Conservation (phyloP, 2,888 invertebrate species). For the Cactoblastis cactorum region DNA sequence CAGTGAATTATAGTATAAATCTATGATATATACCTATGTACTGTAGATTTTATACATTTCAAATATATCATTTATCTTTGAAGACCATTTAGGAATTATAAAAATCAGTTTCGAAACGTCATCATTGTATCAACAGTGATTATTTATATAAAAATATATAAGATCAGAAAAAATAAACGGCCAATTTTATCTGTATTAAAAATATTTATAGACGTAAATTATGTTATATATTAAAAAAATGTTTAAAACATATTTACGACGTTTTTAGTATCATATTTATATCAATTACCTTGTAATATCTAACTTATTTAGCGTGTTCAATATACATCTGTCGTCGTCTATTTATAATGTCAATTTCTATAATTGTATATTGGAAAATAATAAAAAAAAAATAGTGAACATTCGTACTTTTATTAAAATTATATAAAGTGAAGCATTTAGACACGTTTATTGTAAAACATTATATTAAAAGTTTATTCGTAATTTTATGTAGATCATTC, state of each 20-base stretch:
- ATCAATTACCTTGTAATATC: constrained; percentile 5
- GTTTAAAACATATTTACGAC: background rate
- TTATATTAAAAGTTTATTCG: constrained; percentile 17
- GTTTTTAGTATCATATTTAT: constrained; percentile 12
- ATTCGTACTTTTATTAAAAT: constrained; percentile 36
- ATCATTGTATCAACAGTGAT: constrained; percentile 1
- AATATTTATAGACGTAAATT: constrained; percentile 3
- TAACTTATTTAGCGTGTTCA: constrained; percentile 31
- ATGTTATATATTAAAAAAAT: background rate
- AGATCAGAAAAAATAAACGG: constrained; percentile 2
- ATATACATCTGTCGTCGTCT: constrained; percentile 25
- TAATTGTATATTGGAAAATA: constrained; percentile 18
- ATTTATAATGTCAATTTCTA: constrained; percentile 34
- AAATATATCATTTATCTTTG: constrained; percentile 12
- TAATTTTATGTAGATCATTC: background rate
- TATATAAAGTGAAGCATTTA: constrained; percentile 24
- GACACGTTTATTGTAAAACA: constrained; percentile 26
- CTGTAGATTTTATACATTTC: constrained; percentile 41
- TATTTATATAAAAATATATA: constrained; percentile 4
- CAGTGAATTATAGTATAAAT: constrained; percentile 28
- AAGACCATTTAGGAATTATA: constrained; percentile 5
- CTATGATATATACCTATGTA: constrained; percentile 30
- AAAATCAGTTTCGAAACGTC: background rate
- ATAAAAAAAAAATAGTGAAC: constrained; percentile 34
- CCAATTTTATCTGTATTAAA: background rate